Base-by-base conservation (phyloP, 2,888 invertebrate species). In the Thymelicus sylvestris region DNA sequence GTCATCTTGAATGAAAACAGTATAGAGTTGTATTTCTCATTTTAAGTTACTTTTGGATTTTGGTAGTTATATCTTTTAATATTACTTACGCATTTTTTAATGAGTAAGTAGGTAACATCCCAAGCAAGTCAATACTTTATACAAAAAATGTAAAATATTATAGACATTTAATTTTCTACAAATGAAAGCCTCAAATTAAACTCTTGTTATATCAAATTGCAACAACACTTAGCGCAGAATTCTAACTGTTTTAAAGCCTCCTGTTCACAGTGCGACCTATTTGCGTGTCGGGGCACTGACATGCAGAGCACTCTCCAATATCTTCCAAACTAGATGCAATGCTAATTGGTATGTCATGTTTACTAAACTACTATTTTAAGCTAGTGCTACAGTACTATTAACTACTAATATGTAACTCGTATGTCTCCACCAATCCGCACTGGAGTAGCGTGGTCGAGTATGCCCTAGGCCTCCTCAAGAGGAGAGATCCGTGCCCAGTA, bases 201-300 rank as follows among this genome's bases (percentile, higher is more conserved):
- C 55, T 24, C 55, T 52, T 52, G 15, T 52, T 55, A 24, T 55
- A 24, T 55, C 55, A 55, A 55, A 55, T 24, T 15, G 52, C 52
- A 52, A 6, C 57, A 13, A 57, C 57, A 31, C 57, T 10, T 31
- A 57, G 31, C 48, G 19, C 19, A 7, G 12, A 57, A 38, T 13
- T 57, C 38, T 39, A 59, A 59, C 59, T 39, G 59, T 39, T 59
- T 59, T 59, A 59, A 59, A 39, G 59, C 39, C 38, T 59, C 59
- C 59, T 39, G n/a, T 59, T 39, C 59, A 59, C 59, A n/a, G 59
- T n/a, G 39, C 59, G 39, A 39, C 59, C 59, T 39, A 59, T n/a
- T 59, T 59, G 38, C 13, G 6, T 7, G 31, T 31, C 57, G 31
- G 57, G 57, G 13, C 59, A 24, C 39, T 39, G 59, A 8, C 57